phyloP scores from a whole-genome alignment of 2,888 invertebrate species.

The Disparrhopalites patrizii region DNA sequence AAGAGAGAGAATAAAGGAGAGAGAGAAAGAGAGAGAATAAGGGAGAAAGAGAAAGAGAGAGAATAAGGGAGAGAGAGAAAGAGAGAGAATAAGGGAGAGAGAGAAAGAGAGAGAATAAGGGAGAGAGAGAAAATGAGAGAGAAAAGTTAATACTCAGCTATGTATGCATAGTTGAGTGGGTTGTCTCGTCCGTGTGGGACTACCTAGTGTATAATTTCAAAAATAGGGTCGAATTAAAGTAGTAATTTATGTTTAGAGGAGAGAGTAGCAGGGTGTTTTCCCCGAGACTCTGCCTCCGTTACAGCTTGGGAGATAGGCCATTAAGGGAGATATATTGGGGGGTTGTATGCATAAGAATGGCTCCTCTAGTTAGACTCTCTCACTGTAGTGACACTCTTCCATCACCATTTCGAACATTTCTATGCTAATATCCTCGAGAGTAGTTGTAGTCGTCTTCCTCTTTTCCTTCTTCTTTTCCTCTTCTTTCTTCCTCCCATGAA shows the following conservation, averaged over 20 bases:
- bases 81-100: too few relatives aligned
- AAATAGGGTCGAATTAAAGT: constrained; percentile 30
- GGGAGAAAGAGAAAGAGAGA: too few relatives aligned
- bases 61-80: too few relatives aligned
- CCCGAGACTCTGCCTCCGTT: constrained; percentile 28
- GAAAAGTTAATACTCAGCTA: too few relatives aligned
- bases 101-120: too few relatives aligned
- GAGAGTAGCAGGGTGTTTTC: constrained; percentile 17
- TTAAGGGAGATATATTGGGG: constrained; percentile 30
- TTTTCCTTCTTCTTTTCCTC: not conserved
- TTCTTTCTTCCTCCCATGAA: not conserved
- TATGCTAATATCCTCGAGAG: constrained; percentile 41
- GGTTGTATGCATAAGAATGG: constrained; percentile 29
- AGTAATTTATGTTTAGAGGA: constrained; percentile 30
- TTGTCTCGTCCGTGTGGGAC: constrained; percentile 19
- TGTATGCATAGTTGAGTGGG: constrained; percentile 5
- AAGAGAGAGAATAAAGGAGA: too few relatives aligned
- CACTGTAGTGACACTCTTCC: constrained; percentile 41
- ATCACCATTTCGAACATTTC: constrained; percentile 40
- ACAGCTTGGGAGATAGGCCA: constrained; percentile 27
- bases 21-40: too few relatives aligned
- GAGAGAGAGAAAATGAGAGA: too few relatives aligned
- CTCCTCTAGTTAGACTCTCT: constrained; percentile 21
- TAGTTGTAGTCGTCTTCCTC: too few relatives aligned
- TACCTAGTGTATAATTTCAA: constrained; percentile 31